These are phyloP conservation scores for Centropus bengalensis DNA, from an alignment of 2,113 vertebrate species.

Conservation along the genomic window DNA sequence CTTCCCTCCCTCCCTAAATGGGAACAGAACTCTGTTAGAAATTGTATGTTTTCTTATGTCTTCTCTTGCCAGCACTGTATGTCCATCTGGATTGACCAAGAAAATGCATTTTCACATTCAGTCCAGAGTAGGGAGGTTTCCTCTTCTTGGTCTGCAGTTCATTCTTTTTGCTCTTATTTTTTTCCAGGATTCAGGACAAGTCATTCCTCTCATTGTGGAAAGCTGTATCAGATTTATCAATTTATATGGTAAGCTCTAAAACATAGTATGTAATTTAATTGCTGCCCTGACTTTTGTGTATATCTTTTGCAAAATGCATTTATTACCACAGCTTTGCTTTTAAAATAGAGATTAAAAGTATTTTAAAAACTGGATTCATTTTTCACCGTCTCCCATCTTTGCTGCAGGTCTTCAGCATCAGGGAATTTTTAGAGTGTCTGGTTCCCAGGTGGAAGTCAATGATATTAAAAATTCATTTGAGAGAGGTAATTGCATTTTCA, in stretches of 20 bases:
- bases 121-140: background rate
- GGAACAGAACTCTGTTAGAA: background rate
- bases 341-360: background rate
- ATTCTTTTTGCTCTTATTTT: constrained; percentile 38
- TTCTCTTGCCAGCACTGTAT: constrained; percentile 38
- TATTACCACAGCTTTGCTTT: background rate
- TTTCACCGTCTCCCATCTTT: constrained; percentile 21
- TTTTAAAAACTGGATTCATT: background rate
- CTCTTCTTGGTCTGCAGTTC: background rate
- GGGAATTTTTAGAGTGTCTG: constrained; percentile 96
- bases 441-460: constrained; percentile 98
- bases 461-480: constrained; percentile 99
- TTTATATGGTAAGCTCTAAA: constrained; percentile 88
- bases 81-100: constrained; percentile 41
- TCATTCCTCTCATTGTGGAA: constrained; percentile 95
- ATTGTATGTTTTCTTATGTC: background rate
- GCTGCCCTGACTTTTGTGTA: background rate
- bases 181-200: constrained; percentile 92
- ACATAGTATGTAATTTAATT: background rate
- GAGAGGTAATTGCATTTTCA: constrained; percentile 84
- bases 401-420: constrained; percentile 95
- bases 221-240: constrained; percentile 99
- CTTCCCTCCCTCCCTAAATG: background rate
- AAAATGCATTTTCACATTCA: background rate
- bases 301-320: background rate